Percentiles rank a stretch among this genome's conserved stretches.
These are phyloP conservation scores for Pogonocichla stellata DNA, from an alignment of 2,113 vertebrate genomes.

Conservation along the genomic window DNA sequence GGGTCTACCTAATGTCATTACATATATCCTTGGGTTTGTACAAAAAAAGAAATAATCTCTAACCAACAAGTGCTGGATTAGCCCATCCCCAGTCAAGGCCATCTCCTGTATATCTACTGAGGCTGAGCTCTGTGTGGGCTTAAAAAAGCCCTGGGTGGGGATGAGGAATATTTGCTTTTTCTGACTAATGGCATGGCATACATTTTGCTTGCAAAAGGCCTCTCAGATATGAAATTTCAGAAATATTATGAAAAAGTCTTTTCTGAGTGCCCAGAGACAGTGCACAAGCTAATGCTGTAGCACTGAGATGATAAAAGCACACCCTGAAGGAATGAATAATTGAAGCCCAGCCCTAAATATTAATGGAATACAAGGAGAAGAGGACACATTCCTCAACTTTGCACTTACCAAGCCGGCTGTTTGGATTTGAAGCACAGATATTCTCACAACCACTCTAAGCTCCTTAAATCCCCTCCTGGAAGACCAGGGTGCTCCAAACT, in stretches of 20 bases:
- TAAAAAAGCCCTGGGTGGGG: not conserved
- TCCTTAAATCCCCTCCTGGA: not conserved
- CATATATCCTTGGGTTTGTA: not conserved
- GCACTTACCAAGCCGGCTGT: not conserved
- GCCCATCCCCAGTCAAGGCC: not conserved
- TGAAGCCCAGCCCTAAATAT: conserved; percentile 60
- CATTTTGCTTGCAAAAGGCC: not conserved
- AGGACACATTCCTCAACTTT: conserved; percentile 33
- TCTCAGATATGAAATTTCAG: not conserved
- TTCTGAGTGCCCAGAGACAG: not conserved
- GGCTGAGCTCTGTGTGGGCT: not conserved
- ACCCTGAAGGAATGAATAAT: conserved; percentile 64
- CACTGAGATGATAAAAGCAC: conserved; percentile 48
- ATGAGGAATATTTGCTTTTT: not conserved
- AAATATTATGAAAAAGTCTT: conserved; percentile 2
- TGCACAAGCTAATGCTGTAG: not conserved
- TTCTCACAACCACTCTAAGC: not conserved
- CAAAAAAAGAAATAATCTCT: not conserved
- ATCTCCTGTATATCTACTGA: not conserved
- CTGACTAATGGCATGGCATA: not conserved
- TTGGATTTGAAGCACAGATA: conserved; percentile 15
- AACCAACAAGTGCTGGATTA: not conserved
- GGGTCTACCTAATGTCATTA: not conserved
- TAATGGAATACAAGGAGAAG: conserved; percentile 48
- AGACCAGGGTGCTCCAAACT: not conserved